A percentile compares a stretch with the other conserved stretches of the same genome.
Evolutionary conservation across 2,797 vertebrate genomes (phyloP).

Genomic region (Pogonophryne albipinna): DNA sequence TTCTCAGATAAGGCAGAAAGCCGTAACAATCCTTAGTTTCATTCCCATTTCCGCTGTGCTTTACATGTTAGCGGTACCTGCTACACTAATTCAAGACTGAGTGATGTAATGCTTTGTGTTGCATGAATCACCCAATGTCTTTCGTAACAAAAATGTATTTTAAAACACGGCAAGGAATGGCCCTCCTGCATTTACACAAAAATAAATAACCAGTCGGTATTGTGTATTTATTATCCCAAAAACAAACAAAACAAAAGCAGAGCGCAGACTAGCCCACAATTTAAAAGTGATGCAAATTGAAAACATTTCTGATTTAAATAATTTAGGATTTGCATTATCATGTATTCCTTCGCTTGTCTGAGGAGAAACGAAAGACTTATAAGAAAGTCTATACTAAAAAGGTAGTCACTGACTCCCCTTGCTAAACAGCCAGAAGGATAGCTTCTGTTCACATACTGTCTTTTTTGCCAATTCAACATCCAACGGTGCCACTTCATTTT

Average conservation of each 20-base stretch:
- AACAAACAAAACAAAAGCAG: neutral
- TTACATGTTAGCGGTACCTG: neutral
- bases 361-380: no score
- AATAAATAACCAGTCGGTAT: neutral
- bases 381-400: neutral
- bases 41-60: neutral
- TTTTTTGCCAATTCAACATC: neutral
- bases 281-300: neutral
- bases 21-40: neutral
- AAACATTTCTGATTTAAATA: neutral
- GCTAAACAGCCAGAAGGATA: conserved; percentile 10
- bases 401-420: neutral
- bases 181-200: neutral
- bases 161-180: neutral
- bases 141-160: neutral
- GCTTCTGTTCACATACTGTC: neutral
- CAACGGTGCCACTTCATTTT: conserved; percentile 9
- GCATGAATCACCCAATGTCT: neutral
- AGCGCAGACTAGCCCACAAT: neutral
- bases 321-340: neutral
- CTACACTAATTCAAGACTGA: neutral
- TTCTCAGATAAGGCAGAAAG: conserved; percentile 30
- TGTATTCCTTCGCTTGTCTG: neutral
- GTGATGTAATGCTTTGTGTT: neutral
- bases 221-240: neutral